Conservation (phyloP, 1,140 invertebrate genomes). For the Hyles euphorbiae region DNA sequence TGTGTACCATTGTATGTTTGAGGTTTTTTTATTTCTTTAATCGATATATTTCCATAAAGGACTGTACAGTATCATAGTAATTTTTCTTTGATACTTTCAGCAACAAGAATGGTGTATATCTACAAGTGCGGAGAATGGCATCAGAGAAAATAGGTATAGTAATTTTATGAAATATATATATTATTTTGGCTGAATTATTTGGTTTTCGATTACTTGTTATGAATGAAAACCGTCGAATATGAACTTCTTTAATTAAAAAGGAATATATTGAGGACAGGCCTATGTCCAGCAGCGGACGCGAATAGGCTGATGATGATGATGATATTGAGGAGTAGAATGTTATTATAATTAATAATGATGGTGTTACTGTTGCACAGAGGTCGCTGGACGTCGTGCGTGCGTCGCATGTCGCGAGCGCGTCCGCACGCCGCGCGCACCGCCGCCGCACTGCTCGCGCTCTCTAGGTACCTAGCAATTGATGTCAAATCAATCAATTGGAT, state of each 20-base stretch:
- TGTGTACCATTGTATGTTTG: too few relatives aligned
- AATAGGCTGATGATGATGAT: too few relatives aligned
- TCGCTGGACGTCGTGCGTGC: constrained; percentile 2
- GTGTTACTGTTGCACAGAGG: not conserved
- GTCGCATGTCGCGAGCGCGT: constrained; percentile 30
- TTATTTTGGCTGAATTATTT: not conserved
- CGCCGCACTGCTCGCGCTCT: constrained; percentile 30
- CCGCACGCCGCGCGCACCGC: constrained; percentile 30
- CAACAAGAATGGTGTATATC: constrained; percentile 47
- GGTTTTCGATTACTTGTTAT: too few relatives aligned
- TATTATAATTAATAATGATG: not conserved
- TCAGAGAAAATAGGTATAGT: constrained; percentile 42
- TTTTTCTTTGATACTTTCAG: constrained; percentile 16
- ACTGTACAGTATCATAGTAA: too few relatives aligned
- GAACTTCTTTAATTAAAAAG: too few relatives aligned
- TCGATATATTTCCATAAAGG: too few relatives aligned
- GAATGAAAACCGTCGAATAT: too few relatives aligned
- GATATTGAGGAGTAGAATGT: not conserved
- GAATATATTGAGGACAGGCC: too few relatives aligned
- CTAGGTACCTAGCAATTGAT: constrained; percentile 37
- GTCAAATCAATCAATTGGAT: too few relatives aligned
- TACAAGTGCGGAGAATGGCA: constrained; percentile 31
- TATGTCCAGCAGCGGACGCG: too few relatives aligned
- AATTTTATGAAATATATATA: not conserved
- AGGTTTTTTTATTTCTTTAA: too few relatives aligned